These are phyloP conservation scores for Ceratosolen fusciceps DNA, from an alignment of 1,140 invertebrate genomes.

Conservation along the genomic window DNA sequence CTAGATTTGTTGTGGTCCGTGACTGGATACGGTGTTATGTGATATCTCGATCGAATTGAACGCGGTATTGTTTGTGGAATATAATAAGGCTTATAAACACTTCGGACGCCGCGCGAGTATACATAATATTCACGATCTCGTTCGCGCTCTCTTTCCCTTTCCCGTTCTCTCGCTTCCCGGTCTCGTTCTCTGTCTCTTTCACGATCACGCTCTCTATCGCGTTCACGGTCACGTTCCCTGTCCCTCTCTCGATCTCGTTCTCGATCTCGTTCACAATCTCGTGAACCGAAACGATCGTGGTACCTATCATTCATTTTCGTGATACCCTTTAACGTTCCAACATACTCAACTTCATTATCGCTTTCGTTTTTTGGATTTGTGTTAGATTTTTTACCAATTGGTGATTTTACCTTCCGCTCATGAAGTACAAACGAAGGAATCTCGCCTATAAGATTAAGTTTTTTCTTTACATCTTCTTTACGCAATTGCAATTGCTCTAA, in stretches of 20 bases:
- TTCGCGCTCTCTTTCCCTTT: conserved; percentile 40
- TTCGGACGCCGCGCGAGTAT: conserved; percentile 56
- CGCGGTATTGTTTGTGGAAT: conserved; percentile 50
- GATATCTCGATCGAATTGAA: conserved; percentile 60
- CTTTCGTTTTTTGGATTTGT: conserved; percentile 55
- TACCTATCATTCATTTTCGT: conserved; percentile 54
- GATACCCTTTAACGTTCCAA: conserved; percentile 60
- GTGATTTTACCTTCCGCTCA: conserved; percentile 47
- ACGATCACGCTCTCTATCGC: conserved; percentile 41
- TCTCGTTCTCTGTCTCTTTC: conserved; percentile 35
- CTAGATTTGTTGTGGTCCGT: conserved; percentile 60
- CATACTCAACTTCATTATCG: conserved; percentile 69
- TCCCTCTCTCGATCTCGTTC: conserved; percentile 41
- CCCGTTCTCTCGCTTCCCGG: conserved; percentile 40
- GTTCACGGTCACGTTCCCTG: conserved; percentile 26
- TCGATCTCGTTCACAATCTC: conserved; percentile 39
- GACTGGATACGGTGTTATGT: conserved; percentile 62
- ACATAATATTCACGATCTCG: conserved; percentile 51
- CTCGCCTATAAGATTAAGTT: conserved; percentile 70
- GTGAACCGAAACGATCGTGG: conserved; percentile 57
- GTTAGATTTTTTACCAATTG: conserved; percentile 26
- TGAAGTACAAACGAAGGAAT: conserved; percentile 59
- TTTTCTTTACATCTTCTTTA: conserved; percentile 73
- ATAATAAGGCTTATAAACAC: conserved; percentile 42
- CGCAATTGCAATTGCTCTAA: conserved; percentile 76